Evolutionary conservation across 2,797 vertebrate species (phyloP), one percentile per base, ranked within the genome.

Genomic region (Rallus crepitans): DNA sequence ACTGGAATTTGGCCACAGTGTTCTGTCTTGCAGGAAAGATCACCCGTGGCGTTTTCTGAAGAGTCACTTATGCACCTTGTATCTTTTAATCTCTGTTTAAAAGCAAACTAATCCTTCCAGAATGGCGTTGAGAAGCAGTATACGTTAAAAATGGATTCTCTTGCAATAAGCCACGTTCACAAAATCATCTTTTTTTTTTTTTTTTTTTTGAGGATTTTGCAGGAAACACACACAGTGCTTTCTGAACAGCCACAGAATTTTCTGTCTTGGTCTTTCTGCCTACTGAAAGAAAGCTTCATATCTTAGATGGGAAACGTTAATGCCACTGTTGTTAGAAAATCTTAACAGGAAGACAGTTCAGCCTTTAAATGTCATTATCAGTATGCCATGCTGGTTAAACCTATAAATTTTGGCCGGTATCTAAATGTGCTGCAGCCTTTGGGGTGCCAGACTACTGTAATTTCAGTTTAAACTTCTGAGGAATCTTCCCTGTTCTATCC

Each of bases 21-120:
- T 65, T 89, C 56, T 47, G 25, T 64, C 45, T 69, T 77, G 45
- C 45, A 60, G 31, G 39, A 70, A 90, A 57, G 24, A 42, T 71
- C 15, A 15, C 39, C 42, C 1, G 2, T 0, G 0, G 31, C 55
- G 64, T 55, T 47, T 76, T 68, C 59, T 60, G n/a, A 37, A 0
- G 76, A 37, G 57, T 82, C 55, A 33, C 15, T 52, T 80, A 52
- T 2, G 37, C 20, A 37, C 7, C 31, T 59, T 80, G 28, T 68
- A 80, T 50, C 39, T 20, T 79, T 76, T 72, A 25, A 52, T 56
- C 35, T 28, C n/a, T 77, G 21, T 48, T 79, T 40, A 39, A 47
- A 86, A 80, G 39, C 59, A 80, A 83, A 60, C 31, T 13, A 47
- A 30, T 10, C 55, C 20, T 86, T 56, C 64, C 27, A 72, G 39